Conservation (phyloP, 92 coral and sea anemone species). For the Plumapathes pennacea region DNA sequence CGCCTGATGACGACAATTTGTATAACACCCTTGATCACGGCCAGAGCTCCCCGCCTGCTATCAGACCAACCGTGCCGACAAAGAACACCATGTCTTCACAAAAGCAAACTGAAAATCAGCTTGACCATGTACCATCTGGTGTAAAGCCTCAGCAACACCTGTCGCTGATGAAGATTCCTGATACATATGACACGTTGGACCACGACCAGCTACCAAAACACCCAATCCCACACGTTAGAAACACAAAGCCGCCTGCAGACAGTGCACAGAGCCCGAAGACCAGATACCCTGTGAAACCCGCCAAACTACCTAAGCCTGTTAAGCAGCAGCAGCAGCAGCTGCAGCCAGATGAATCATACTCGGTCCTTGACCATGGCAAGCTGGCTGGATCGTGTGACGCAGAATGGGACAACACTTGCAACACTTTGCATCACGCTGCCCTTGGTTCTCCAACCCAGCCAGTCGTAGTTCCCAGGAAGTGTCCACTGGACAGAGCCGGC, state of each 20-base stretch:
- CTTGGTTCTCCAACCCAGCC: too few relatives aligned
- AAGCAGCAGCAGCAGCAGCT: too few relatives aligned
- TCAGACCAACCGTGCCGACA: too few relatives aligned
- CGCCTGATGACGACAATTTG: slow-evolving; percentile 6
- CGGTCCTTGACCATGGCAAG: background rate
- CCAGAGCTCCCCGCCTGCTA: too few relatives aligned
- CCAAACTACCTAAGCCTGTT: slow-evolving; percentile 1
- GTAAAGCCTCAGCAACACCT: too few relatives aligned
- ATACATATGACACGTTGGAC: slow-evolving; percentile 27
- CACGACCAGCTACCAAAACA: slow-evolving; percentile 2
- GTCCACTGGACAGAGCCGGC: too few relatives aligned
- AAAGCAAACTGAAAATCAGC: too few relatives aligned
- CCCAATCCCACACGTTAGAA: background rate
- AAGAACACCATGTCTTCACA: too few relatives aligned
- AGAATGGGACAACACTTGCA: background rate
- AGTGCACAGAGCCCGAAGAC: background rate
- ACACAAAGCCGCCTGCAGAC: background rate
- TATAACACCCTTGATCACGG: slow-evolving; percentile 34
- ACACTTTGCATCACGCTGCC: too few relatives aligned
- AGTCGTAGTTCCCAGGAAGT: too few relatives aligned
- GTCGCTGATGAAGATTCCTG: too few relatives aligned
- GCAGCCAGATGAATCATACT: background rate
- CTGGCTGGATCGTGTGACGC: background rate
- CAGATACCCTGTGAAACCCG: slow-evolving; percentile 5
- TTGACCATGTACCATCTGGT: too few relatives aligned